Evolutionary conservation across 2,888 invertebrate genomes (phyloP).

Genomic region (Trimorus sp.): DNA sequence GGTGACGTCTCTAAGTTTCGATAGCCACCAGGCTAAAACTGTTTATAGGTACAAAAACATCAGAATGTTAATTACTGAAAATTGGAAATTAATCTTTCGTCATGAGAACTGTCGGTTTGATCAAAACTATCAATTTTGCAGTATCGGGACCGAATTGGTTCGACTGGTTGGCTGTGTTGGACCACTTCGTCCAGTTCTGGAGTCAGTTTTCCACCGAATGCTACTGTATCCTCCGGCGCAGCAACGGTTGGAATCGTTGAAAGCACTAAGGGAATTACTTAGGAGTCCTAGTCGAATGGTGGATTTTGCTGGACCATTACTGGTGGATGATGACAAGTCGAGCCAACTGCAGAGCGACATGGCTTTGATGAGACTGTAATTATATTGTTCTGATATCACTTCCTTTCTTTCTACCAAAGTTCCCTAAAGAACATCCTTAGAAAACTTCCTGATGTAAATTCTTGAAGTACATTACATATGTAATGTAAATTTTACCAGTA

Average conservation of each 20-base stretch:
- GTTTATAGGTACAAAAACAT: conserved; percentile 87
- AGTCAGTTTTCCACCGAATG: conserved; percentile 96
- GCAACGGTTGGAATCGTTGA: conserved; percentile 92
- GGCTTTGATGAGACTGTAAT: conserved; percentile 91
- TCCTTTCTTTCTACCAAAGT: too few species aligned
- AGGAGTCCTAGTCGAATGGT: conserved; percentile 90
- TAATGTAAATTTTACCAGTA: too few species aligned
- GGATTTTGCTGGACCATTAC: conserved; percentile 85
- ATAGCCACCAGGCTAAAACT: conserved; percentile 93
- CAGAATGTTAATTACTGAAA: too few species aligned
- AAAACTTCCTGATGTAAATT: too few species aligned
- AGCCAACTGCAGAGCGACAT: conserved; percentile 88
- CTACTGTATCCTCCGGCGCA: conserved; percentile 92
- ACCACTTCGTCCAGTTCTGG: conserved; percentile 93
- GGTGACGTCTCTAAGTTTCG: conserved; percentile 89
- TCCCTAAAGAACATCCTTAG: too few species aligned
- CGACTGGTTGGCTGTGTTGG: conserved; percentile 93
- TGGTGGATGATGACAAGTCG: conserved; percentile 85
- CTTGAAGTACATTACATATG: too few species aligned
- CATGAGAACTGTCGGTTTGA: neutral
- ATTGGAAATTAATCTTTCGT: too few species aligned
- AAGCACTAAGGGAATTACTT: conserved; percentile 91
- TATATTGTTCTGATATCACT: conserved; percentile 64
- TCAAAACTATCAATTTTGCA: conserved; percentile 77
- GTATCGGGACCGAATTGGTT: conserved; percentile 94